Conservation (phyloP, 2,888 invertebrate genomes). For the Macaria notata region DNA sequence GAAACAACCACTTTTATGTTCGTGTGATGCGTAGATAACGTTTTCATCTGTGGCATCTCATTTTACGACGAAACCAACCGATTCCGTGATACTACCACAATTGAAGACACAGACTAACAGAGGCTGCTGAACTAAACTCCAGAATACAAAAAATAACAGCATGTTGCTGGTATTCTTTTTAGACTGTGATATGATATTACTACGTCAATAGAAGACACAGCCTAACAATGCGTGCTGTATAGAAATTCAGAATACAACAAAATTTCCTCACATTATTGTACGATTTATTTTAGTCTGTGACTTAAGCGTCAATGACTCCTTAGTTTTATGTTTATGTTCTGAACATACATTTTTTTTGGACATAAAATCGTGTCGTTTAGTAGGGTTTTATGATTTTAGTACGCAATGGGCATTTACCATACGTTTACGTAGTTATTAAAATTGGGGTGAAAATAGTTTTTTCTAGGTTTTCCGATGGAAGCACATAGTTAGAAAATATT, state of each 20-base stretch:
- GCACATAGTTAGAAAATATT: too few species aligned
- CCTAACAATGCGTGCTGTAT: not conserved
- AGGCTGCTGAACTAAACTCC: not conserved
- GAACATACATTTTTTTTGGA: slow-evolving; percentile 28
- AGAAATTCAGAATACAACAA: not conserved
- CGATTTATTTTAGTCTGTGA: slow-evolving; percentile 17
- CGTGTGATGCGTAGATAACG: not conserved
- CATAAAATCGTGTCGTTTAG: slow-evolving; percentile 30
- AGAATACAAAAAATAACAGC: not conserved
- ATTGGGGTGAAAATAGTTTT: slow-evolving; percentile 5
- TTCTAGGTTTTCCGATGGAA: too few species aligned
- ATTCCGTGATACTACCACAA: slow-evolving; percentile 11
- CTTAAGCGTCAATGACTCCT: slow-evolving; percentile 25
- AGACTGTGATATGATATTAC: not conserved
- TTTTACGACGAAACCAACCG: slow-evolving; percentile 15
- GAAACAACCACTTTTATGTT: slow-evolving; percentile 1
- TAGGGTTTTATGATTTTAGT: slow-evolving; percentile 29
- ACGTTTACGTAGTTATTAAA: slow-evolving; percentile 22
- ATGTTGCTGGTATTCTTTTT: too few species aligned
- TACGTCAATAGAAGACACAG: slow-evolving; percentile 20
- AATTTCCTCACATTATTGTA: not conserved
- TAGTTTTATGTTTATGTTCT: slow-evolving; percentile 33
- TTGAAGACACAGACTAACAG: slow-evolving; percentile 15
- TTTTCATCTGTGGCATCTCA: slow-evolving; percentile 6
- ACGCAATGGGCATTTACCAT: slow-evolving; percentile 20